phyloP scores from a whole-genome alignment of 2,888 invertebrate species.

The Orthonychiurus folsomi region DNA sequence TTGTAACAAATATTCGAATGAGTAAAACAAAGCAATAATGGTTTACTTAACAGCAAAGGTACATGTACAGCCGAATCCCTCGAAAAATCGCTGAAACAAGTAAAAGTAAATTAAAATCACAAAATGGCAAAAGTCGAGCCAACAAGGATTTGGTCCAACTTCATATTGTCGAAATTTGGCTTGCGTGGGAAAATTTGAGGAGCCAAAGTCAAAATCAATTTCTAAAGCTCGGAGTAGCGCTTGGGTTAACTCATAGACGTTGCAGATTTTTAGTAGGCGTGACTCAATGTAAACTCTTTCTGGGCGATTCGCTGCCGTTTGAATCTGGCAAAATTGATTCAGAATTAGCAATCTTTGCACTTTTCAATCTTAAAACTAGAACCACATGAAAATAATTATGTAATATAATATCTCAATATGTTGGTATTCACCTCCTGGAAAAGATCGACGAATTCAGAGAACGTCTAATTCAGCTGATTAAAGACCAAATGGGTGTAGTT shows the following conservation, averaged over 20 bases:
- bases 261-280: slow-evolving; percentile 68
- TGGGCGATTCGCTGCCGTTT: slow-evolving; percentile 53
- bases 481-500: slow-evolving; percentile 66
- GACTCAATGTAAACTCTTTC: slow-evolving; percentile 58
- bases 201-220: slow-evolving; percentile 67
- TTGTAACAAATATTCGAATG: no score
- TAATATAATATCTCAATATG: slow-evolving; percentile 11
- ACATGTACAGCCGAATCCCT: slow-evolving; percentile 62
- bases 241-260: slow-evolving; percentile 72
- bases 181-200: slow-evolving; percentile 54
- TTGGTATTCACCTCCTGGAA: slow-evolving; percentile 58
- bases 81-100: slow-evolving; percentile 50
- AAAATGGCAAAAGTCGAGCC: no score
- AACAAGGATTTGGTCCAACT: no score
- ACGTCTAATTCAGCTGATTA: slow-evolving; percentile 77
- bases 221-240: slow-evolving; percentile 68
- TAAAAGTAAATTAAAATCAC: no score
- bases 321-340: slow-evolving; percentile 54
- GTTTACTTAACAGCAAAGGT: slow-evolving; percentile 60
- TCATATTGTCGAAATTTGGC: slow-evolving; percentile 56
- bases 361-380: no score
- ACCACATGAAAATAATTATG: slow-evolving; percentile 7
- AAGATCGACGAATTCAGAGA: slow-evolving; percentile 76
- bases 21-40: slow-evolving; percentile 52
- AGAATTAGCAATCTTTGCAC: no score